These are phyloP conservation scores for Lepisosteus oculatus DNA, from an alignment of 2,113 vertebrate genomes.

Conservation along the genomic window DNA sequence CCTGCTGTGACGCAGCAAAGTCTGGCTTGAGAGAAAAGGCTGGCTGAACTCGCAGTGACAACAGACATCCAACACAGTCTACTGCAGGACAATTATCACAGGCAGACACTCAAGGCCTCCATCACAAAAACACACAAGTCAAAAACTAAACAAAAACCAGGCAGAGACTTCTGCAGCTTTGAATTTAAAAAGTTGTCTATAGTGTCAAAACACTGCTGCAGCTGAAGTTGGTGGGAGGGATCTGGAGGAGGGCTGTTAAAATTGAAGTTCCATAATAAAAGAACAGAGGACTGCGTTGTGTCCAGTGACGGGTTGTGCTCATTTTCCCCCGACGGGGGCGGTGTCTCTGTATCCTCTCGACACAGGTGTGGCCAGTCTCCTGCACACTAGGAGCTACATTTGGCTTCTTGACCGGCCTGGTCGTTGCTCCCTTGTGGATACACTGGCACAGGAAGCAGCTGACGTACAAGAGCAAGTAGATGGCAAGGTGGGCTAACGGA, in stretches of 20 bases:
- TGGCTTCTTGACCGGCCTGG: constrained; percentile 82
- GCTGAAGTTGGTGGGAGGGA: too few relatives aligned
- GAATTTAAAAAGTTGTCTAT: too few relatives aligned
- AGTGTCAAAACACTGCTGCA: too few relatives aligned
- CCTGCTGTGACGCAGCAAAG: too few relatives aligned
- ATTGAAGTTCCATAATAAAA: too few relatives aligned
- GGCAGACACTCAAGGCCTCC: constrained; percentile 12
- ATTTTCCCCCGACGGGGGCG: constrained; percentile 12
- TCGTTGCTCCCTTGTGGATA: constrained; percentile 88
- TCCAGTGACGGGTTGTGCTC: too few relatives aligned
- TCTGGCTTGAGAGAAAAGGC: background rate
- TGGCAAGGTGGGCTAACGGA: background rate
- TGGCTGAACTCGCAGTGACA: background rate
- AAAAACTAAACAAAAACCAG: too few relatives aligned
- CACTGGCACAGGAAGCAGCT: constrained; percentile 92
- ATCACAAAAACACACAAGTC: constrained; percentile 6
- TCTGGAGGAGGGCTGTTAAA: too few relatives aligned
- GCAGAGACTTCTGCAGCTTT: too few relatives aligned
- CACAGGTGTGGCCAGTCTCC: constrained; percentile 93
- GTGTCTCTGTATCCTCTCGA: constrained; percentile 16
- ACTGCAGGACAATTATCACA: background rate
- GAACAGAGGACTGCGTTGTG: too few relatives aligned
- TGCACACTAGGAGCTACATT: constrained; percentile 88
- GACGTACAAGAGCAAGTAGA: constrained; percentile 89
- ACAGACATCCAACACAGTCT: too few relatives aligned